Percentiles rank a stretch among this genome's conserved stretches.
These are phyloP conservation scores for Bombus balteatus DNA, from an alignment of 1,140 invertebrate genomes.

Conservation along the genomic window DNA sequence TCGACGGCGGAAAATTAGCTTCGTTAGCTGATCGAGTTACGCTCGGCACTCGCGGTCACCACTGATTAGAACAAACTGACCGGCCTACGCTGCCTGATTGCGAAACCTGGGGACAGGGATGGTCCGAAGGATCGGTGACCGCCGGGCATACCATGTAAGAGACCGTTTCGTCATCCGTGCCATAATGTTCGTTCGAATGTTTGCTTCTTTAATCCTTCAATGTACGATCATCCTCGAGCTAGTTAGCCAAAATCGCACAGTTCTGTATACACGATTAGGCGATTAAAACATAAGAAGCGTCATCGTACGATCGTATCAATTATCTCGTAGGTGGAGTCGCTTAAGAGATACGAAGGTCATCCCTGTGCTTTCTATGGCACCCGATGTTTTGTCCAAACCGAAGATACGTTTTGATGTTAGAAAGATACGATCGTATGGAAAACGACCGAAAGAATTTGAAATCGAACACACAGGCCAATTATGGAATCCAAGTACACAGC, in stretches of 20 bases:
- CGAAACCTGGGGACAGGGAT: conserved; percentile 68
- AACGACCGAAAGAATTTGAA: too few relatives aligned
- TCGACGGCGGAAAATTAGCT: conserved; percentile 69
- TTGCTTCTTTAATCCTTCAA: neutral
- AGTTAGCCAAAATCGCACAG: too few relatives aligned
- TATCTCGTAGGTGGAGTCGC: too few relatives aligned
- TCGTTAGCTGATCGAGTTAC: conserved; percentile 83
- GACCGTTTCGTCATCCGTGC: neutral
- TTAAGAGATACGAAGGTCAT: too few relatives aligned
- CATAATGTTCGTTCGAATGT: neutral
- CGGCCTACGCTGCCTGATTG: conserved; percentile 80
- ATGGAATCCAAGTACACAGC: neutral
- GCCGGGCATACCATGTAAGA: neutral
- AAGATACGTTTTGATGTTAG: too few relatives aligned
- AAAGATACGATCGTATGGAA: too few relatives aligned
- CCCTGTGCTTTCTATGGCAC: too few relatives aligned
- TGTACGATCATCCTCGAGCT: too few relatives aligned
- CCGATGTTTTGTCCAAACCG: fast-evolving
- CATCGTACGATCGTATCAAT: too few relatives aligned
- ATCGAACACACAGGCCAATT: too few relatives aligned
- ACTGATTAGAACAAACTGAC: conserved; percentile 82
- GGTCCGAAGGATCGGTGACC: conserved; percentile 4
- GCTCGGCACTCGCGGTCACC: conserved; percentile 74
- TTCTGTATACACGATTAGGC: too few relatives aligned
- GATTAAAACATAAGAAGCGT: too few relatives aligned